Evolutionary conservation across 2,888 invertebrate species (phyloP).

Genomic region (Pachycephus smyrnensis): DNA sequence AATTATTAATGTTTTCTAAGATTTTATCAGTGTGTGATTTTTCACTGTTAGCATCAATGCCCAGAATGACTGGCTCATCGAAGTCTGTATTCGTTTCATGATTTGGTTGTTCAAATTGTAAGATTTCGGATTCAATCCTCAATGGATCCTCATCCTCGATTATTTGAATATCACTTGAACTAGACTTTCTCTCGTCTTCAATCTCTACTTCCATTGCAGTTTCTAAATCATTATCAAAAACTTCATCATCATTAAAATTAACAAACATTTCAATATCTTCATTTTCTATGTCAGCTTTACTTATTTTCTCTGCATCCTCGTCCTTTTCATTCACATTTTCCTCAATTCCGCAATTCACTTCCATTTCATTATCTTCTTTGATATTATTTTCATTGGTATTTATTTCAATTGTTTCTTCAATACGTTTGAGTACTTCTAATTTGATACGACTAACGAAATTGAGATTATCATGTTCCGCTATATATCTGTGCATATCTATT

Average conservation of each 20-base stretch:
- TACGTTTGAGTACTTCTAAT: slow-evolving; percentile 54
- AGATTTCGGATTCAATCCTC: slow-evolving; percentile 43
- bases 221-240: slow-evolving; percentile 37
- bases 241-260: slow-evolving; percentile 30
- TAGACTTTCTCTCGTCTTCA: slow-evolving; percentile 55
- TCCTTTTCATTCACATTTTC: slow-evolving; percentile 44
- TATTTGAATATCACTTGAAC: slow-evolving; percentile 51
- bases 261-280: slow-evolving; percentile 65
- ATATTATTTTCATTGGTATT: slow-evolving; percentile 29
- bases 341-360: slow-evolving; percentile 19
- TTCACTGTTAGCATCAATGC: slow-evolving; percentile 52
- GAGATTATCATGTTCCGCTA: slow-evolving; percentile 71
- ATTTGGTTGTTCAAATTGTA: slow-evolving; percentile 12
- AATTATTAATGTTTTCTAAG: slow-evolving; percentile 46
- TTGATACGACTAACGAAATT: slow-evolving; percentile 70
- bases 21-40: slow-evolving; percentile 66
- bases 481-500: slow-evolving; percentile 74
- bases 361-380: slow-evolving; percentile 26
- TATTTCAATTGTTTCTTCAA: slow-evolving; percentile 58
- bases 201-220: slow-evolving; percentile 48
- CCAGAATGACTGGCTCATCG: background rate
- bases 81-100: slow-evolving; percentile 3
- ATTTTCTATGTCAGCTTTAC: slow-evolving; percentile 34
- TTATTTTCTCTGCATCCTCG: slow-evolving; percentile 65
- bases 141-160: slow-evolving; percentile 54